Evolutionary conservation across 1,140 invertebrate genomes (phyloP).

Genomic region (Paralvinella palmiformis): DNA sequence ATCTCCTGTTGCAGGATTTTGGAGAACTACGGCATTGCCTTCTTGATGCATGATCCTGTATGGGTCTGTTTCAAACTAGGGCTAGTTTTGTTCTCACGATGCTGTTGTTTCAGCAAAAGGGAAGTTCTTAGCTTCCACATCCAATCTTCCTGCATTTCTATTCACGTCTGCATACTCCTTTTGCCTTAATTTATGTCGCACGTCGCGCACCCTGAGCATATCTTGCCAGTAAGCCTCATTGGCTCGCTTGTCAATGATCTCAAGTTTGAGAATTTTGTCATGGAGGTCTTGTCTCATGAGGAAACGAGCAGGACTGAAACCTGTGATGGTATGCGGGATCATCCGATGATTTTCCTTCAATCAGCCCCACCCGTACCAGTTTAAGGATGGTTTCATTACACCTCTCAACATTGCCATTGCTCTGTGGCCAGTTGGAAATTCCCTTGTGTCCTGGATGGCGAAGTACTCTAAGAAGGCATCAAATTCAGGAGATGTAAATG

Average conservation of each 20-base stretch:
- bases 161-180: neutral
- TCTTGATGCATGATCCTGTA: no score
- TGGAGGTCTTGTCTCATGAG: neutral
- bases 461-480: conserved; percentile 16
- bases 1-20: no score
- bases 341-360: conserved; percentile 22
- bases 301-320: conserved; percentile 4
- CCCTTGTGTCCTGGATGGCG: conserved; percentile 18
- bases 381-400: conserved; percentile 28
- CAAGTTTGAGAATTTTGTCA: neutral
- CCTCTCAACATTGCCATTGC: conserved; percentile 28
- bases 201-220: neutral
- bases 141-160: neutral
- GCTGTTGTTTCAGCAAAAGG: neutral
- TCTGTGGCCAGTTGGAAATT: conserved; percentile 23
- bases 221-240: neutral
- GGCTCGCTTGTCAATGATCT: neutral
- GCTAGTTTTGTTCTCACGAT: neutral
- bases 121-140: no score
- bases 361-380: conserved; percentile 23
- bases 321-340: conserved; percentile 24
- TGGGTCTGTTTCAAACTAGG: neutral
- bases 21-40: no score
- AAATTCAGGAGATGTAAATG: conserved; percentile 15
- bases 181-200: no score